Evolutionary conservation across 2,113 vertebrate genomes (phyloP).

Genomic region (Heptranchias perlo): DNA sequence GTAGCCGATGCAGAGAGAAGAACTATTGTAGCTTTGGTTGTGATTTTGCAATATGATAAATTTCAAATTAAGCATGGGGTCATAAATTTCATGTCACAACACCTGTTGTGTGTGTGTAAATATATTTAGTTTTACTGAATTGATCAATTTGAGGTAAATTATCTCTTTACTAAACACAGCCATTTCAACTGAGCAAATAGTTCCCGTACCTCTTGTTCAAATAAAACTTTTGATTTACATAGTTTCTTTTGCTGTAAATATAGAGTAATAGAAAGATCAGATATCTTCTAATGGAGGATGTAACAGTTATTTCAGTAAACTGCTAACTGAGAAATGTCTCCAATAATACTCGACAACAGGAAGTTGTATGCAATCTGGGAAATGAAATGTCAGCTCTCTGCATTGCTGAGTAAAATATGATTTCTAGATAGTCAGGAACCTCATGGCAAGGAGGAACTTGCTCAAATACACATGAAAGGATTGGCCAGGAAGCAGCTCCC

Average conservation of each 20-base stretch:
- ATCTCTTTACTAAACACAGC: neutral
- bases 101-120: neutral
- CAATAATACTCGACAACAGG: constrained; percentile 52
- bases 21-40: neutral
- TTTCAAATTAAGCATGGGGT: neutral
- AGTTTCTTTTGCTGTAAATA: neutral
- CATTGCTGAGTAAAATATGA: neutral
- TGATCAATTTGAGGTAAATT: constrained; percentile 1
- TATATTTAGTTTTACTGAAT: neutral
- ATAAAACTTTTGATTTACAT: neutral
- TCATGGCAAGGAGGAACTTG: neutral
- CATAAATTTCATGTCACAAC: neutral
- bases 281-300: neutral
- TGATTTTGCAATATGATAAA: neutral
- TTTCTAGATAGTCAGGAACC: neutral
- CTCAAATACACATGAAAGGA: constrained; percentile 12
- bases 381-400: constrained; percentile 45
- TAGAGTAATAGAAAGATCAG: neutral
- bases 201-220: neutral
- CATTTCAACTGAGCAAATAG: neutral
- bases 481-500: neutral
- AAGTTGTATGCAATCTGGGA: constrained; percentile 50
- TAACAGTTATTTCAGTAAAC: constrained; percentile 28
- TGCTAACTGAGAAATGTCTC: constrained; percentile 54
- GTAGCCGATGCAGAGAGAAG: neutral